Evolutionary conservation across 2,888 invertebrate species (phyloP).

Genomic region (Bruchidius siliquastri): DNA sequence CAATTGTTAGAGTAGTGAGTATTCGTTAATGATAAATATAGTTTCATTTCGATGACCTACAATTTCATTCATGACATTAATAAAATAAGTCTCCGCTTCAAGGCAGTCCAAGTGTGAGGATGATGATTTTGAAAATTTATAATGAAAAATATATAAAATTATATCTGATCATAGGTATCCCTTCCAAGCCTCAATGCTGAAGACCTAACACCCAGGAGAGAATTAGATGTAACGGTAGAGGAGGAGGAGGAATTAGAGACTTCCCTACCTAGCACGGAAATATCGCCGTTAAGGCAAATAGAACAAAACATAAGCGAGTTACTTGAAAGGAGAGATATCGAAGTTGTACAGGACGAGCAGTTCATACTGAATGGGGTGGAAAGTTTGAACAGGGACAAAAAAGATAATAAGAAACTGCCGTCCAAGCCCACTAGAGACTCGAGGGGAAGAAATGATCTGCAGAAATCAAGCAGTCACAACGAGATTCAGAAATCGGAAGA

Average conservation of each 20-base stretch:
- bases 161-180: conserved; percentile 46
- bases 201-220: conserved; percentile 57
- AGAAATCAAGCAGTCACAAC: conserved; percentile 60
- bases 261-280: conserved; percentile 58
- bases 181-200: conserved; percentile 60
- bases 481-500: conserved; percentile 53
- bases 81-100: too few relatives aligned
- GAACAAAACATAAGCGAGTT: conserved; percentile 70
- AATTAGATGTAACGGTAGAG: conserved; percentile 66
- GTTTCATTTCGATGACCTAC: too few relatives aligned
- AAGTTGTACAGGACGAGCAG: conserved; percentile 38
- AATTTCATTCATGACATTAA: too few relatives aligned
- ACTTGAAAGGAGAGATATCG: conserved; percentile 49
- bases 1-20: conserved; percentile 57
- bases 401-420: conserved; percentile 42
- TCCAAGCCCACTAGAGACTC: conserved; percentile 34
- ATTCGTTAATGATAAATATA: not conserved
- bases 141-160: not conserved
- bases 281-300: conserved; percentile 66
- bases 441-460: conserved; percentile 53
- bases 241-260: conserved; percentile 68
- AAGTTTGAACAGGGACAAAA: conserved; percentile 46
- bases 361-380: conserved; percentile 47
- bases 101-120: too few relatives aligned
- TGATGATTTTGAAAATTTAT: too few relatives aligned